Percentiles rank a stretch among this genome's conserved stretches.
phyloP scores from a whole-genome alignment of 37 sponge, comb jelly and placozoan genomes.

The Mnemiopsis leidyi region DNA sequence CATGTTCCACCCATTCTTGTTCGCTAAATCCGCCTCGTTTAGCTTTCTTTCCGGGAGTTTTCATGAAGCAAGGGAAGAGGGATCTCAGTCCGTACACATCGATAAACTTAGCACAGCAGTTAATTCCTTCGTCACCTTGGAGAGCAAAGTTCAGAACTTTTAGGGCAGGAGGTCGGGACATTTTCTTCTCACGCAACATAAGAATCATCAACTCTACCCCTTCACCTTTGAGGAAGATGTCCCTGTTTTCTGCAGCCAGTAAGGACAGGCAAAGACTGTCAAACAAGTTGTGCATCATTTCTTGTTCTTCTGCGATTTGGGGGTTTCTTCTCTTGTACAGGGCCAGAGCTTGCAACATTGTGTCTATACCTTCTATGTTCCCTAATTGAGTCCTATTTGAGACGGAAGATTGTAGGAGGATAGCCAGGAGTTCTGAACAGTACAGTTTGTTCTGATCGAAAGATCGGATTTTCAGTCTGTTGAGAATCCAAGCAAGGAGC shows the following conservation, averaged over 20 bases:
- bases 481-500: constrained; percentile 84
- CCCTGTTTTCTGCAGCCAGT: constrained; percentile 82
- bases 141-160: constrained; percentile 95
- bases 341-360: constrained; percentile 88
- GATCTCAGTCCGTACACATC: constrained; percentile 90
- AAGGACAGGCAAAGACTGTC: constrained; percentile 91
- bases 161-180: constrained; percentile 76
- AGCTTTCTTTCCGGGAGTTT: constrained; percentile 70
- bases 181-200: constrained; percentile 87
- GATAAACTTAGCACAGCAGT: constrained; percentile 90
- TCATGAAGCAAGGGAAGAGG: constrained; percentile 96
- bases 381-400: constrained; percentile 73
- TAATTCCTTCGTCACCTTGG: constrained; percentile 76
- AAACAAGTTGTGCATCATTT: constrained; percentile 98
- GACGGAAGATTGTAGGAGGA: constrained; percentile 82
- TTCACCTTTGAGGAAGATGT: constrained; percentile 89
- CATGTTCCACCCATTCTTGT: constrained; percentile 88
- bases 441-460: constrained; percentile 97
- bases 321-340: constrained; percentile 93
- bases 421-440: constrained; percentile 85
- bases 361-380: constrained; percentile 86
- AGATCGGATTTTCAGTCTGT: constrained; percentile 75
- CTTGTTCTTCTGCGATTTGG: constrained; percentile 77
- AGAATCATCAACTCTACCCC: constrained; percentile 98
- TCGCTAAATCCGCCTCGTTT: constrained; percentile 68